Evolutionary conservation across 2,797 vertebrate genomes (phyloP).

Genomic region (Sebastes hubbsi): DNA sequence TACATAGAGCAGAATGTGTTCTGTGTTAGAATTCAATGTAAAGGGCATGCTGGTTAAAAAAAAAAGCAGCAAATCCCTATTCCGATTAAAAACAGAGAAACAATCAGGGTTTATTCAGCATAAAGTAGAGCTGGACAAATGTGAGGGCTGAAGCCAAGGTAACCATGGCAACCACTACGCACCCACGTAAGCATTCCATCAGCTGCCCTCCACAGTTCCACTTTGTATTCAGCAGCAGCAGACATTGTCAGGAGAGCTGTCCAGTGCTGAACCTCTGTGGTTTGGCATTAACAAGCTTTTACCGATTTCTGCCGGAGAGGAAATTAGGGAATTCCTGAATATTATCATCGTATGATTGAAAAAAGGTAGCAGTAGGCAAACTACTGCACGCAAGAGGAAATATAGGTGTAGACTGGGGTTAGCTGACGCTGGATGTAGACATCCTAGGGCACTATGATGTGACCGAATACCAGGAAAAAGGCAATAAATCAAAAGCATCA

Average conservation of each 20-base stretch:
- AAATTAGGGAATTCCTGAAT: background rate
- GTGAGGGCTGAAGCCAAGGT: slow-evolving; percentile 12
- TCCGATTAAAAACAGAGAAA: background rate
- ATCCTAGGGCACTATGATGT: background rate
- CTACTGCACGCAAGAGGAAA: background rate
- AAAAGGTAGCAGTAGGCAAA: background rate
- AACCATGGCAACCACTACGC: slow-evolving; percentile 39
- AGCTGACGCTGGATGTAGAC: no score
- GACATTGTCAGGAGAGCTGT: slow-evolving; percentile 27
- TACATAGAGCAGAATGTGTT: background rate
- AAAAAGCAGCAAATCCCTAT: background rate
- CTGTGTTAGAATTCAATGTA: background rate
- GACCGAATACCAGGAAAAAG: background rate
- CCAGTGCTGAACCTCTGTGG: slow-evolving; percentile 15
- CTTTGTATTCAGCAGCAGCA: slow-evolving; percentile 34
- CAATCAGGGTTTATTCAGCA: background rate
- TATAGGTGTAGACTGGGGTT: background rate
- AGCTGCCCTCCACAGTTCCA: slow-evolving; percentile 18
- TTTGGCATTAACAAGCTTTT: background rate
- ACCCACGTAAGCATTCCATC: slow-evolving; percentile 26
- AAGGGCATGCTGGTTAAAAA: background rate
- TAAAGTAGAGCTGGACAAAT: background rate
- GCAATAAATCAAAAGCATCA: background rate
- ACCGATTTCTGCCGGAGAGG: background rate
- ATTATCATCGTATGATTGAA: background rate